Evolutionary conservation across 2,797 vertebrate species (phyloP).

Genomic region (Siniperca obscura): DNA sequence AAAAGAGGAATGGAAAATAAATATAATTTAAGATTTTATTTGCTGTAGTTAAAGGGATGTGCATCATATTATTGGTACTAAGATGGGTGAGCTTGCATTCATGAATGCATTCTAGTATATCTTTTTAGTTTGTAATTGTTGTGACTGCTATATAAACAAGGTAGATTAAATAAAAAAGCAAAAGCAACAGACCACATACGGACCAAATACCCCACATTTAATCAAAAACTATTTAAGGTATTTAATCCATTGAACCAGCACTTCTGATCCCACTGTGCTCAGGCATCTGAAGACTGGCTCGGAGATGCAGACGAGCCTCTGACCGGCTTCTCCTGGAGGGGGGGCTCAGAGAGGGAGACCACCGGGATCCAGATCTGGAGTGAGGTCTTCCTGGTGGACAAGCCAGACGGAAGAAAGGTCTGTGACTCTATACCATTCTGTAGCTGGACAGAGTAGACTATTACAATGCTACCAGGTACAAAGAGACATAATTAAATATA

Average conservation of each 20-base stretch:
- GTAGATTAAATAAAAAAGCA: neutral
- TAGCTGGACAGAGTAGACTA: neutral
- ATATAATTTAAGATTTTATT: neutral
- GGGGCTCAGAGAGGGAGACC: constrained; percentile 96
- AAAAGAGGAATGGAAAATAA: neutral
- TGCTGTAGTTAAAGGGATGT: neutral
- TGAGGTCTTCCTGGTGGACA: constrained; percentile 96
- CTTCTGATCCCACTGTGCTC: neutral
- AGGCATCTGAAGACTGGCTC: constrained; percentile 93
- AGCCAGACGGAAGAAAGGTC: constrained; percentile 93
- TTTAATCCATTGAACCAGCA: neutral
- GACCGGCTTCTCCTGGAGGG: constrained; percentile 98
- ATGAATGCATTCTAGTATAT: neutral
- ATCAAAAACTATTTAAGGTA: neutral
- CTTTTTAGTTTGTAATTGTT: neutral
- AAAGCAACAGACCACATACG: neutral
- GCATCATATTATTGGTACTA: neutral
- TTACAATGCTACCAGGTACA: neutral
- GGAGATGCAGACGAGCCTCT: constrained; percentile 93
- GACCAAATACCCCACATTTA: neutral
- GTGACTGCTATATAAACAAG: neutral
- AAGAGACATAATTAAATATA: constrained; percentile 6
- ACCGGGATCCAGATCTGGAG: constrained; percentile 99
- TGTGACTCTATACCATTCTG: neutral
- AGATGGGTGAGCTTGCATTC: neutral